phyloP scores from a whole-genome alignment of 2,113 vertebrate species.

The Corapipo altera region DNA sequence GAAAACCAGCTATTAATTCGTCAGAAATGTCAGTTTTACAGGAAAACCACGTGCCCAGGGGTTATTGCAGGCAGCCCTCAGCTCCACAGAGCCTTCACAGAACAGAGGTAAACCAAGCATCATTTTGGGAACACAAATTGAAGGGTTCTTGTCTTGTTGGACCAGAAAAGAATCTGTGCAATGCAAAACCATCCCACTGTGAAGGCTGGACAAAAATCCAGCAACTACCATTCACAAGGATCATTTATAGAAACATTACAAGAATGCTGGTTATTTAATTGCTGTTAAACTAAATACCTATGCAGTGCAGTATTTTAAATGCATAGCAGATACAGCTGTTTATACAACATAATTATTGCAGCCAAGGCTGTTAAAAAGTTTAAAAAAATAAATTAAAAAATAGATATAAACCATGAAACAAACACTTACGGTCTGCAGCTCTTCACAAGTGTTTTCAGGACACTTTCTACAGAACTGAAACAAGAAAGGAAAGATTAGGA shows the following conservation, averaged over 20 bases:
- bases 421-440: slow-evolving; percentile 95
- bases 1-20: neutral
- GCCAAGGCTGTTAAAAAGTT: neutral
- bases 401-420: rapidly evolving
- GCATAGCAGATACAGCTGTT: neutral
- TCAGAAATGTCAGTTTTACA: neutral
- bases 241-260: neutral
- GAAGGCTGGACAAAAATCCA: neutral
- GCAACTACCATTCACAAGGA: neutral
- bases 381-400: neutral
- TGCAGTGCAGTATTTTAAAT: neutral
- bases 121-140: neutral
- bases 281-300: neutral
- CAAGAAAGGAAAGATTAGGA: neutral
- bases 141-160: neutral
- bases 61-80: neutral
- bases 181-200: neutral
- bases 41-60: neutral
- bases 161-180: neutral
- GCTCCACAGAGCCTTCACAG: neutral
- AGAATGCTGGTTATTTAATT: neutral
- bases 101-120: neutral
- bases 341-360: neutral
- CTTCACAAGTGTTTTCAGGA: slow-evolving; percentile 95
- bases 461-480: slow-evolving; percentile 91